Conservation (phyloP, 1,140 invertebrate genomes). For the Drusus annulatus region DNA sequence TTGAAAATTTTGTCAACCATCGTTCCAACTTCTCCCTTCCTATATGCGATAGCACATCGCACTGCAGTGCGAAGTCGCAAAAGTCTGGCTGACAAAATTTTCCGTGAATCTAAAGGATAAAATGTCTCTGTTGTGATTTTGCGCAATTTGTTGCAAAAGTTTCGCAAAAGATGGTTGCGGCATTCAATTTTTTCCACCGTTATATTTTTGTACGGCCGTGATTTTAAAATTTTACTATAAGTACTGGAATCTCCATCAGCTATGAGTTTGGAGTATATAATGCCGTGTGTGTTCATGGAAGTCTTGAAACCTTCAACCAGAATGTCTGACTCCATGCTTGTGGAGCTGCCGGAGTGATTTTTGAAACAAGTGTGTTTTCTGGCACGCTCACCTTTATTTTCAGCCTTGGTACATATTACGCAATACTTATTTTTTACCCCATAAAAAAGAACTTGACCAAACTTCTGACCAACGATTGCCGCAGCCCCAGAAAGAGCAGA, state of each 20-base stretch:
- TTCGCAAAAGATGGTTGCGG: not conserved
- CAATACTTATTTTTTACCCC: not conserved
- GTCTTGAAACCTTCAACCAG: not conserved
- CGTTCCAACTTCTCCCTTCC: too few relatives aligned
- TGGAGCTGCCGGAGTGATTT: not conserved
- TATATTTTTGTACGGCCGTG: not conserved
- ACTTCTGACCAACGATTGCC: not conserved
- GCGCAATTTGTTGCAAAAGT: not conserved
- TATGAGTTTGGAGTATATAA: too few relatives aligned
- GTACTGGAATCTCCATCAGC: too few relatives aligned
- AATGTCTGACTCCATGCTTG: conserved; percentile 4
- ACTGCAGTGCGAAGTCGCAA: too few relatives aligned
- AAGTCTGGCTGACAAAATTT: too few relatives aligned
- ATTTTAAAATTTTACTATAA: not conserved
- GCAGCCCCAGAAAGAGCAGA: not conserved
- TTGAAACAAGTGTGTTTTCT: too few relatives aligned
- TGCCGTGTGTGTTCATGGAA: not conserved
- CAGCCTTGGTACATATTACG: not conserved
- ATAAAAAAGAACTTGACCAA: not conserved
- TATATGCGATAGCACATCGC: too few relatives aligned
- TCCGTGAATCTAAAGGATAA: too few relatives aligned
- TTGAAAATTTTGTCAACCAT: too few relatives aligned
- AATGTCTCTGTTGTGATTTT: too few relatives aligned
- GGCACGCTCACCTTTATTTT: not conserved
- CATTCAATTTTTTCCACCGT: not conserved